Conservation (phyloP, 2,113 vertebrate genomes). For the Actinemys pallida region DNA sequence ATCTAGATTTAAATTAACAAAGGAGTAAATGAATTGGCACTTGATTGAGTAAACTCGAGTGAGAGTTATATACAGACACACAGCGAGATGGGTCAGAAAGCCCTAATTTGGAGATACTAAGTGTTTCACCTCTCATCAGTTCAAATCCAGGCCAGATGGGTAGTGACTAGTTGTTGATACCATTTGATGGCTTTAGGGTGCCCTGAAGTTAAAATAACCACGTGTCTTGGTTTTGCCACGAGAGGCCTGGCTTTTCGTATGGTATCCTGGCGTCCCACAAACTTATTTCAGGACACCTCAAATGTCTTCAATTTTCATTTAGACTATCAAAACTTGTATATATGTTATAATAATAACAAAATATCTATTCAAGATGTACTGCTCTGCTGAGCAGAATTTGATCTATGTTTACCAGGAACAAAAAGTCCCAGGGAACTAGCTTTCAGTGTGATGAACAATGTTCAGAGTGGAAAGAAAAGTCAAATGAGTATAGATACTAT, state of each 20-base stretch:
- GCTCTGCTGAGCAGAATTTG: background rate
- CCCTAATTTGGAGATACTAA: background rate
- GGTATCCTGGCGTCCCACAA: background rate
- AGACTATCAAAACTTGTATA: background rate
- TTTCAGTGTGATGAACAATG: background rate
- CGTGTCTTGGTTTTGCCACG: background rate
- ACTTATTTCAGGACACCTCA: background rate
- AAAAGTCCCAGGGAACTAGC: background rate
- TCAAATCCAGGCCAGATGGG: background rate
- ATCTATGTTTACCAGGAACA: background rate
- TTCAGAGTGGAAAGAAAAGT: background rate
- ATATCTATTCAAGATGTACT: background rate
- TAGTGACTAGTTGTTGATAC: background rate
- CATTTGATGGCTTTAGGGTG: background rate
- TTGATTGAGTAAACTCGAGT: background rate
- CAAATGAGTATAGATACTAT: accelerated
- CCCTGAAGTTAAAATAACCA: background rate
- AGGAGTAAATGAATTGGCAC: background rate
- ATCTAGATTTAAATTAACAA: background rate
- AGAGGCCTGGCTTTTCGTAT: background rate
- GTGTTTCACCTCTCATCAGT: background rate
- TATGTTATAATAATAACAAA: too few species aligned
- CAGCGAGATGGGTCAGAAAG: background rate
- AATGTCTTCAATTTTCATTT: background rate
- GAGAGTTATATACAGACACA: background rate